phyloP scores from a whole-genome alignment of 2,797 vertebrate genomes.

The Picus viridis region DNA sequence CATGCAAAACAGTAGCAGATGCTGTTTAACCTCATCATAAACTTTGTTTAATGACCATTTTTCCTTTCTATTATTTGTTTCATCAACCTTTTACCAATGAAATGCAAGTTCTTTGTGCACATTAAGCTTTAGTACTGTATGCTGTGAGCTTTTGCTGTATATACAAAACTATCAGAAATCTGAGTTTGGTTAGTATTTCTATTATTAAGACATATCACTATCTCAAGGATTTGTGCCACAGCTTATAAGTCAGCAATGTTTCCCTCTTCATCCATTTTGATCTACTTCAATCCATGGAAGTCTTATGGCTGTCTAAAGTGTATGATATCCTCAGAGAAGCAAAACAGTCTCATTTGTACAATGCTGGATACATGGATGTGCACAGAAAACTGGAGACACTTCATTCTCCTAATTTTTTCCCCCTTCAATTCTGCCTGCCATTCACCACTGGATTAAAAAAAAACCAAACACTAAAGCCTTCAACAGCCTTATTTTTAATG shows the following conservation, averaged over 20 bases:
- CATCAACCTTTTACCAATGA: background rate
- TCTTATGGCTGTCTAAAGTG: background rate
- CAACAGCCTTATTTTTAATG: background rate
- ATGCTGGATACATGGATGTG: background rate
- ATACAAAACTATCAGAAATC: background rate
- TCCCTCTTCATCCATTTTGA: background rate
- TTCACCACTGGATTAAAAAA: background rate
- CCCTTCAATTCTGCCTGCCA: background rate
- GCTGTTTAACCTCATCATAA: background rate
- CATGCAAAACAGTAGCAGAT: background rate
- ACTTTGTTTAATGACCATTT: background rate
- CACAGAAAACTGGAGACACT: background rate
- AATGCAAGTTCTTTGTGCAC: background rate
- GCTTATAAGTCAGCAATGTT: background rate
- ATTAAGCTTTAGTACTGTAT: background rate
- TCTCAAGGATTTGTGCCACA: background rate
- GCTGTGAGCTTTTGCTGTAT: background rate
- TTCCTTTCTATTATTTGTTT: background rate
- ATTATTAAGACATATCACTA: background rate
- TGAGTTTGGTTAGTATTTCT: background rate
- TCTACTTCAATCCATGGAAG: background rate
- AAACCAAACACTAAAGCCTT: background rate
- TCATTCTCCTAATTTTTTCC: accelerated
- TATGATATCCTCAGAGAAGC: background rate
- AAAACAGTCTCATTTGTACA: background rate